Base-by-base conservation (phyloP, 2,797 vertebrate species). In the Sebastes nivosus region DNA sequence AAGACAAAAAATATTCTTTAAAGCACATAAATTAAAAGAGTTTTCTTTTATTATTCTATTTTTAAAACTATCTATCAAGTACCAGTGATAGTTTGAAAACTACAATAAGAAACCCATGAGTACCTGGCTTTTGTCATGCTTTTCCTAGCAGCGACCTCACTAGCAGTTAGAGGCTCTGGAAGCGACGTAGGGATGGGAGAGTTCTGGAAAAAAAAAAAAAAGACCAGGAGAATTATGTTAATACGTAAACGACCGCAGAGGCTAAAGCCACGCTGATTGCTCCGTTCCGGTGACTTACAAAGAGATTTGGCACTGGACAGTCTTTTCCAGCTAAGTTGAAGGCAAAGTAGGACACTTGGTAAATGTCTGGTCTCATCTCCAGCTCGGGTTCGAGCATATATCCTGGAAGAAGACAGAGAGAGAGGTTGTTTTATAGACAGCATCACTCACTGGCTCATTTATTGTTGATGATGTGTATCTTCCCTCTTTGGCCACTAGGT, bases 101-200 rank as follows among this genome's bases (percentile, higher is more conserved):
- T 16, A 22, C 38, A 34, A 59, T 6, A 14, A 8, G 38, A 25
- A 32, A 50, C 16, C 16, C 3, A 3, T 27, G n/a, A 10, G n/a
- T 94, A 99, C 99, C 98, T 98, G 91, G 99, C 97, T 97, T 99
- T 99, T n/a, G 97, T 98, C 95, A 97, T 96, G 92, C 95, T 99
- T 93, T 97, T 99, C 93, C 95, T 98, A 87, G 98, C 97, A 94
- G 98, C 98, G 32, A 97, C 97, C 89, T 99, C 98, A 77, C 97
- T 98, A 84, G 97, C 97, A n/a, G 97, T 99, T 85, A 99, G 93
- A 27, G 99, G 97, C 86, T 99, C 98, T 75, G 99, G 99, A 82
- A 99, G 97, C 58, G 95, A 84, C 57, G 97, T 96, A 61, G 98
- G 98, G 88, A 99, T 90, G 90, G 96, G 89, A 91, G 97, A 97